Evolutionary conservation across 2,888 invertebrate genomes (phyloP), one percentile per base, ranked within the genome.

Genomic region (Esperia sulphurella): DNA sequence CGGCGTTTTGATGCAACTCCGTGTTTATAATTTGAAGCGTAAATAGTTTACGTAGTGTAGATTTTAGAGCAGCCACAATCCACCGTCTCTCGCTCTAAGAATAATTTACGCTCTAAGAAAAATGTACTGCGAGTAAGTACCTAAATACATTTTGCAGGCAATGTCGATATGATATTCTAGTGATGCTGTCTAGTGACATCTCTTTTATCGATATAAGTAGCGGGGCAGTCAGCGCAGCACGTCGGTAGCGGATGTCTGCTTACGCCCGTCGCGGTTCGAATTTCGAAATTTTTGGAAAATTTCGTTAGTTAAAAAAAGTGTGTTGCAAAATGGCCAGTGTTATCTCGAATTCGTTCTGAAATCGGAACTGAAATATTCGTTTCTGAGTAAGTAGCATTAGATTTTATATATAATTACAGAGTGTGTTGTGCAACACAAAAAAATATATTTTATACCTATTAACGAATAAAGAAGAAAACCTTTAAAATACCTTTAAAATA

Each of bases 211-310:
- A 39, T 39, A 14, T 14, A 13, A 13, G 39, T 37, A 37, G n/a
- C 12, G 3, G 33, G 74, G 65, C 77, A 83, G 82, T 86, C 72
- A 67, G 76, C 73, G 65, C 64, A 76, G 70, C 58, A 71, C 76
- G 65, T 59, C 61, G 72, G 75, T 58, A 68, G 80, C 69, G 75
- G 62, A 73, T 67, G 75, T 70, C 61, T 69, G 80, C 65, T 61
- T 64, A 58, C 57, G 35, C 65, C 79, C 71, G 75, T 60, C 63
- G 53, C 57, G 58, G 55, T 63, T 67, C 53, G 52, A 65, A 68
- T 57, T 57, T 43, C 42, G 31, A 42, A 52, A 41, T 29, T 29
- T 14, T 35, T 14, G 7, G 31, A 29, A 13, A 51, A 52, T 52
- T 44, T 43, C 39, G 46, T 39, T 14, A 44, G 46, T 49, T 49